These are phyloP conservation scores for Polypterus bichir DNA, from an alignment of 2,113 vertebrate species.

Conservation along the genomic window DNA sequence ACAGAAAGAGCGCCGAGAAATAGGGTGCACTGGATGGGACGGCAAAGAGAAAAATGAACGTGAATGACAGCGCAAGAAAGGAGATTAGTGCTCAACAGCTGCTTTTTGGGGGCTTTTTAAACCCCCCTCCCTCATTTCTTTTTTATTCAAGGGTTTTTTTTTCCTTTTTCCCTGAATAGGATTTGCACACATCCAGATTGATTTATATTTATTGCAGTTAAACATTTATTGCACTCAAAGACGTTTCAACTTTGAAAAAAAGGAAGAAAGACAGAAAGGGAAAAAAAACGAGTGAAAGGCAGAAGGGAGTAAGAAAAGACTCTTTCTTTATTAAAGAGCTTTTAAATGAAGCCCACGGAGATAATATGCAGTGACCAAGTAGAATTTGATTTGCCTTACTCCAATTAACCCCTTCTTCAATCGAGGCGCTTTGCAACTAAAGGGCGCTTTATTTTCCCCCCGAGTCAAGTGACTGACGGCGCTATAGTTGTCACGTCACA, in stretches of 20 bases:
- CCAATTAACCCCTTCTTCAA: slow-evolving; percentile 51
- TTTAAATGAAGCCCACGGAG: slow-evolving; percentile 69
- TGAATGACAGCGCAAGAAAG: slow-evolving; percentile 75
- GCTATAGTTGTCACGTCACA: neutral
- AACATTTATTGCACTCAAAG: slow-evolving; percentile 66
- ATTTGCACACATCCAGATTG: slow-evolving; percentile 67
- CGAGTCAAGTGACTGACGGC: neutral
- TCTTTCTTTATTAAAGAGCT: slow-evolving; percentile 65
- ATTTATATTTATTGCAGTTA: slow-evolving; percentile 71
- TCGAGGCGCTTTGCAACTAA: slow-evolving; percentile 29
- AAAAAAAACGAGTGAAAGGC: slow-evolving; percentile 17
- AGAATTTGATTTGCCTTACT: slow-evolving; percentile 71
- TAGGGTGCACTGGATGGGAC: slow-evolving; percentile 29
- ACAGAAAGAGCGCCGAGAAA: slow-evolving; percentile 36
- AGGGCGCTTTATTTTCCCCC: neutral
- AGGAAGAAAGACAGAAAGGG: slow-evolving; percentile 22
- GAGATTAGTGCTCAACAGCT: slow-evolving; percentile 64
- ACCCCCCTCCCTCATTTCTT: slow-evolving; percentile 32
- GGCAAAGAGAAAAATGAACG: slow-evolving; percentile 43
- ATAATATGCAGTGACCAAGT: slow-evolving; percentile 54
- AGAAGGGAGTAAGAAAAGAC: slow-evolving; percentile 33
- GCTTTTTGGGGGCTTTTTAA: slow-evolving; percentile 48
- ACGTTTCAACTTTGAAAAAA: slow-evolving; percentile 18
- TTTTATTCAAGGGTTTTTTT: slow-evolving; percentile 37
- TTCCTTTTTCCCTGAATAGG: slow-evolving; percentile 47